Percentiles rank a stretch among this genome's conserved stretches.
phyloP scores from a whole-genome alignment of 2,113 vertebrate species.

The Oncorhynchus keta region DNA sequence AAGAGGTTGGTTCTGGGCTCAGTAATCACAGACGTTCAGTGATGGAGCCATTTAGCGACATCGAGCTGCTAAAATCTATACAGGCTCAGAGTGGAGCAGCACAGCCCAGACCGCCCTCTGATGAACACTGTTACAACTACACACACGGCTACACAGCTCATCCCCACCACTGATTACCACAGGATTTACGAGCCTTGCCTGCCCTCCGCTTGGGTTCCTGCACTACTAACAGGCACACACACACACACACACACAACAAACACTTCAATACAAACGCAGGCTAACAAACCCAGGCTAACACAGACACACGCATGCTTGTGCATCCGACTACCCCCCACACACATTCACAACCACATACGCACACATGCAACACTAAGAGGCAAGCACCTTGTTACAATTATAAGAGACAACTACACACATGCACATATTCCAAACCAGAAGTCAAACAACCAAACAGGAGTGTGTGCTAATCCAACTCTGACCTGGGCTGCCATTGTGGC shows the following conservation, averaged over 20 bases:
- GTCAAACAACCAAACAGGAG: no score
- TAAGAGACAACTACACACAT: no score
- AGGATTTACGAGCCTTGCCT: not conserved
- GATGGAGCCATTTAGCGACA: slow-evolving; percentile 13
- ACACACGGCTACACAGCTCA: not conserved
- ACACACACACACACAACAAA: not conserved
- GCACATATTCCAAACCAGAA: no score
- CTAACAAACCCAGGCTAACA: not conserved
- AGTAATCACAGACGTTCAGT: slow-evolving; percentile 12
- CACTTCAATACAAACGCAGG: not conserved
- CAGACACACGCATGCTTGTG: not conserved
- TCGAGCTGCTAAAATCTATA: slow-evolving; percentile 14
- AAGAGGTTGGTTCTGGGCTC: slow-evolving; percentile 7
- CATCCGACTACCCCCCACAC: not conserved
- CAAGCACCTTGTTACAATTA: no score
- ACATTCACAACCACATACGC: not conserved
- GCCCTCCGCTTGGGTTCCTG: not conserved
- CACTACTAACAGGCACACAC: not conserved
- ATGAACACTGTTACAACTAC: not conserved
- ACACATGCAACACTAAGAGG: not conserved
- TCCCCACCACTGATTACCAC: not conserved
- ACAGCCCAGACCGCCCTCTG: not conserved
- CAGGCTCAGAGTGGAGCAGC: not conserved
- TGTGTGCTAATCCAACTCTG: no score
- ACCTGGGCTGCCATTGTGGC: no score